Percentiles rank a stretch among this genome's conserved stretches.
Evolutionary conservation across 1,140 invertebrate species (phyloP).

Genomic region (Polypedilum pembai): DNA sequence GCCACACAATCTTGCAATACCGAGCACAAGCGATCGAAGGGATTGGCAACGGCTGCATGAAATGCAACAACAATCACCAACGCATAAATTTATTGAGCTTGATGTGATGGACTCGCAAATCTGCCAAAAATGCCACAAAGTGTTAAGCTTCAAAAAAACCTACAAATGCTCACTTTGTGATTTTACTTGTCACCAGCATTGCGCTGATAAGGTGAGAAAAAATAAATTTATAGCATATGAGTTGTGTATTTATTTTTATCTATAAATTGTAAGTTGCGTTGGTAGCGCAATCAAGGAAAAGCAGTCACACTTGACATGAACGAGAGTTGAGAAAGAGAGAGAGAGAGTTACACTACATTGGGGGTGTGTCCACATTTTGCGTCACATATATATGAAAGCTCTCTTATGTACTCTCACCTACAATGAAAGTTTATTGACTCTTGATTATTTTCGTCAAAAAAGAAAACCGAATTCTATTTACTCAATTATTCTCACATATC

Average conservation of each 20-base stretch:
- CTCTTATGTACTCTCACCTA: too few species aligned
- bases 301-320: not conserved
- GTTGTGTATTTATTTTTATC: not conserved
- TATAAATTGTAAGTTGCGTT: not conserved
- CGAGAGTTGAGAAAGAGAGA: not conserved
- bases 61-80: not conserved
- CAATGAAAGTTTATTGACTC: too few species aligned
- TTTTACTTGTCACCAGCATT: constrained; percentile 22
- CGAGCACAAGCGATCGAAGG: not conserved
- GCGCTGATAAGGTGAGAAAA: constrained; percentile 5
- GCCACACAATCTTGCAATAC: not conserved
- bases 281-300: not conserved
- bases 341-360: too few species aligned
- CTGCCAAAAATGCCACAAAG: constrained; percentile 9
- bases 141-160: not conserved
- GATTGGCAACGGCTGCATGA: not conserved
- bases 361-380: not conserved
- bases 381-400: not conserved
- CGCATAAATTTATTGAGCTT: constrained; percentile 15
- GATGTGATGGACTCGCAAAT: constrained; percentile 19
- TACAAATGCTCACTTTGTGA: constrained; percentile 8
- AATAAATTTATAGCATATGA: not conserved
- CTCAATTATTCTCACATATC: too few species aligned
- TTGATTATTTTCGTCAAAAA: too few species aligned
- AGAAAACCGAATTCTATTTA: too few species aligned